These are phyloP conservation scores for Agapornis canus DNA, from an alignment of 2,797 vertebrate species.

Conservation along the genomic window DNA sequence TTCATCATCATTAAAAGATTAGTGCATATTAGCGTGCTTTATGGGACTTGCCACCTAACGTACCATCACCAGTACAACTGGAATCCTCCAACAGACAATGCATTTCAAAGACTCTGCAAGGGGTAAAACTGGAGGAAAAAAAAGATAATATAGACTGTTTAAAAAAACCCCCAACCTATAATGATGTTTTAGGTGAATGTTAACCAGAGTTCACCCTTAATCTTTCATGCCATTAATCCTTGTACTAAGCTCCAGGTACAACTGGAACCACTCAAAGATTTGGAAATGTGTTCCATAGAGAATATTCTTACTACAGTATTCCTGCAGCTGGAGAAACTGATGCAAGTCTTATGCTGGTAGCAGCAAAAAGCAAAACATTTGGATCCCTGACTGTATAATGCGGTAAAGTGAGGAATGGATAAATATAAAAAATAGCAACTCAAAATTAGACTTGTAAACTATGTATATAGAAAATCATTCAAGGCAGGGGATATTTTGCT, in stretches of 20 bases:
- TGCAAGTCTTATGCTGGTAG: not conserved
- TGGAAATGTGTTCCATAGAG: not conserved
- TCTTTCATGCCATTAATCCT: not conserved
- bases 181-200: not conserved
- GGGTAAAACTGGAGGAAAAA: not conserved
- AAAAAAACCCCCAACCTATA: not conserved
- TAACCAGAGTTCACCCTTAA: not conserved
- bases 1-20: constrained; percentile 66
- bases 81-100: constrained; percentile 49
- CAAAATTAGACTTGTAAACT: not conserved
- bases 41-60: constrained; percentile 67
- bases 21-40: constrained; percentile 61
- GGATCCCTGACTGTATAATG: not conserved
- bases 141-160: not conserved
- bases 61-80: constrained; percentile 9
- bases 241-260: not conserved
- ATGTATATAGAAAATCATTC: not conserved
- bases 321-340: not conserved
- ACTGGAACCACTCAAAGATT: not conserved
- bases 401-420: not conserved
- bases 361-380: not conserved
- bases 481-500: not conserved
- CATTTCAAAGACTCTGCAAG: not conserved
- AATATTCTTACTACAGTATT: not conserved
- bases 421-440: not conserved